phyloP scores from a whole-genome alignment of 2,797 vertebrate species.

The Takifugu ocellatus region DNA sequence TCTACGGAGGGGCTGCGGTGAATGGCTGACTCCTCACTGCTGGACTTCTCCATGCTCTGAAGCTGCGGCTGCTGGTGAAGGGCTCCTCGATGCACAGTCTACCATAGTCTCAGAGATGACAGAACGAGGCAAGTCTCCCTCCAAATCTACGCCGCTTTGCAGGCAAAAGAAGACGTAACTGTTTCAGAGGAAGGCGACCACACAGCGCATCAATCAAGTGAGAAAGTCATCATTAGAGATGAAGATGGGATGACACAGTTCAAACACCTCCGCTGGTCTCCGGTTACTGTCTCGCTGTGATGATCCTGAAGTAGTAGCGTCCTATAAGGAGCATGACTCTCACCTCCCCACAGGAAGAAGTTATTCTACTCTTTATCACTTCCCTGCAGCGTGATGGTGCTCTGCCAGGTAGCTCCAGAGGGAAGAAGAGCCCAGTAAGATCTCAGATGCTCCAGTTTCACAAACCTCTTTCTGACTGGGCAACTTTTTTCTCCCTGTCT shows the following conservation, averaged over 20 bases:
- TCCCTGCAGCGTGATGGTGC: conserved; percentile 36
- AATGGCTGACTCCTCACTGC: conserved; percentile 98
- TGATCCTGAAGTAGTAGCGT: conserved; percentile 51
- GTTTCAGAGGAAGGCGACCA: conserved; percentile 21
- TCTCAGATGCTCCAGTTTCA: conserved; percentile 65
- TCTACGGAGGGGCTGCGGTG: conserved; percentile 97
- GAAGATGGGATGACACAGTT: conserved; percentile 28
- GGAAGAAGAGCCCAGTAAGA: conserved; percentile 41
- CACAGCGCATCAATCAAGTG: conserved; percentile 11
- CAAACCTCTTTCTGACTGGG: conserved; percentile 44
- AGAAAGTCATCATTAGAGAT: conserved; percentile 28
- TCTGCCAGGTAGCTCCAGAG: conserved; percentile 32
- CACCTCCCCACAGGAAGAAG: conserved; percentile 32
- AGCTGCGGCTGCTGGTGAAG: conserved; percentile 72
- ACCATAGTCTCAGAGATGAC: conserved; percentile 84
- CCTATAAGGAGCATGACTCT: conserved; percentile 53
- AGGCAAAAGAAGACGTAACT: conserved; percentile 23
- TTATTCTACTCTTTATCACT: conserved; percentile 44
- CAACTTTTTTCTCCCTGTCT: conserved; percentile 60
- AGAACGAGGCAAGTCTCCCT: conserved; percentile 50
- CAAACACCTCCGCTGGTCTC: conserved; percentile 38
- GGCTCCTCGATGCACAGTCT: conserved; percentile 75
- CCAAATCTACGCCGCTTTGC: conserved; percentile 36
- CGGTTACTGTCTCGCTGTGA: conserved; percentile 43
- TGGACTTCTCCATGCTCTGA: conserved; percentile 99